These are phyloP conservation scores for Pteronura brasiliensis DNA, from an alignment of 2,113 vertebrate genomes.

Conservation along the genomic window DNA sequence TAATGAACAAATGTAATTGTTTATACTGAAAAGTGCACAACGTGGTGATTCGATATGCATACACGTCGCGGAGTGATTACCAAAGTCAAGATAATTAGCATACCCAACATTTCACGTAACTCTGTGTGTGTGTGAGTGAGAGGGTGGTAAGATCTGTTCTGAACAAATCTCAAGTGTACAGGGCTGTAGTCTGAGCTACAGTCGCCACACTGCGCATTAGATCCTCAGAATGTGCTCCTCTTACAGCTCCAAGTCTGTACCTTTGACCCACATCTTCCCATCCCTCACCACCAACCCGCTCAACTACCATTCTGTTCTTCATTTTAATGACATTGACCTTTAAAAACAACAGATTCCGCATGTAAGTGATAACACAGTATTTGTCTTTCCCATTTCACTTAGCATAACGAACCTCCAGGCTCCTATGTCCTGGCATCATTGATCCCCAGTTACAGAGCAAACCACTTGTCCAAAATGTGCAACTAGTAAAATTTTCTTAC, in stretches of 20 bases:
- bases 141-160: not conserved
- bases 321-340: not conserved
- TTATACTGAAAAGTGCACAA: not conserved
- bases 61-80: not conserved
- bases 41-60: not conserved
- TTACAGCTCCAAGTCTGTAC: not conserved
- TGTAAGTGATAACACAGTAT: not conserved
- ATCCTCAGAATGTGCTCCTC: not conserved
- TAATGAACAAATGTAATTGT: not conserved
- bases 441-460: not conserved
- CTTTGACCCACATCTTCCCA: not conserved
- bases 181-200: not conserved
- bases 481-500: not conserved
- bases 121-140: not conserved
- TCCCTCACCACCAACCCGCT: not conserved
- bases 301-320: not conserved
- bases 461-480: not conserved
- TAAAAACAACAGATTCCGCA: not conserved
- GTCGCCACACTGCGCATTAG: not conserved
- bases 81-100: not conserved
- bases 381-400: not conserved
- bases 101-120: not conserved
- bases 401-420: not conserved
- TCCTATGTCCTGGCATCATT: accelerated
- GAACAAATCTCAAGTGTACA: not conserved